Percentiles rank a stretch among this genome's conserved stretches.
Evolutionary conservation across 2,888 invertebrate species (phyloP).

Genomic region (Leptinotarsa tumamoca): DNA sequence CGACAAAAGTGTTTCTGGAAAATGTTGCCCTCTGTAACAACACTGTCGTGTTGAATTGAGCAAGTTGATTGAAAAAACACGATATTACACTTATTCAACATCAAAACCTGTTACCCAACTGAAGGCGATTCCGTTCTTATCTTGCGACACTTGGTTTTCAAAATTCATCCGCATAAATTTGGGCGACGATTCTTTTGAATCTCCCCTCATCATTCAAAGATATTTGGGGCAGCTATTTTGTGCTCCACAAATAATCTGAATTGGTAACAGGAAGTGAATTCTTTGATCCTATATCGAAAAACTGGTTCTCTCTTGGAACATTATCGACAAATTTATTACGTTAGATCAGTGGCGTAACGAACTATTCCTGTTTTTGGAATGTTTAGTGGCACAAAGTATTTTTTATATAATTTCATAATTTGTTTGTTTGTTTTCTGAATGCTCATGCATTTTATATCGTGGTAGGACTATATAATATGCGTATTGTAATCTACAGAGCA

Average conservation of each 20-base stretch:
- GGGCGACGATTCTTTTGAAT: constrained; percentile 19
- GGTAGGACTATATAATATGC: no score
- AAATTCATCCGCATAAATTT: constrained; percentile 9
- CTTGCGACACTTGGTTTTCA: neutral
- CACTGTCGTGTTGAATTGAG: no score
- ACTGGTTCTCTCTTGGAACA: constrained; percentile 18
- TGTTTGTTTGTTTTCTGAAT: neutral
- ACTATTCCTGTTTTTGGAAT: neutral
- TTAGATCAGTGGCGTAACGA: constrained; percentile 11
- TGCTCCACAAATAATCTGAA: constrained; percentile 17
- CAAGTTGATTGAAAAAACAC: no score
- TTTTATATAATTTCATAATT: neutral
- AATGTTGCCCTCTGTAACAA: no score
- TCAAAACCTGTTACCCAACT: neutral
- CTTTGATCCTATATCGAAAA: constrained; percentile 17
- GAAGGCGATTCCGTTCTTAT: neutral
- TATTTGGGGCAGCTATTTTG: constrained; percentile 21
- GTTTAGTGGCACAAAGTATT: neutral
- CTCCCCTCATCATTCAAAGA: constrained; percentile 8
- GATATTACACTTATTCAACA: neutral
- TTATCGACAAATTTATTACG: constrained; percentile 15
- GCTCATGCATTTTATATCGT: no score
- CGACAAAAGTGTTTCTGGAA: no score
- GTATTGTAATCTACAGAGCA: no score
- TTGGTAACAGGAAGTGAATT: constrained; percentile 19